Conservation (phyloP, 2,113 vertebrate genomes). For the Paramisgurnus dabryanus region DNA sequence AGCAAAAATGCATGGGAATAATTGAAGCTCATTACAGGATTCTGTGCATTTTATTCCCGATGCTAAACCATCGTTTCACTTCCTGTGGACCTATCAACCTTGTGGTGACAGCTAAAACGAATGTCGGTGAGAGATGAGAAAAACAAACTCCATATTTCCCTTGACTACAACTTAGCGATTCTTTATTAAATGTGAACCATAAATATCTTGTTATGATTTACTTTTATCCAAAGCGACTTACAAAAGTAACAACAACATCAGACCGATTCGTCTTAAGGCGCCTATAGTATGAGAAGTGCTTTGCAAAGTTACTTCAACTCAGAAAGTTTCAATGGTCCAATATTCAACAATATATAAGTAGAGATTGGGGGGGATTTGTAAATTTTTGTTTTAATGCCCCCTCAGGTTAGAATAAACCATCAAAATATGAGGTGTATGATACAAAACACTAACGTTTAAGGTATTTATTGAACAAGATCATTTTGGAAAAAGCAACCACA, state of each 20-base stretch:
- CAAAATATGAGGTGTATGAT: too few relatives aligned
- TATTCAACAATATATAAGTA: too few relatives aligned
- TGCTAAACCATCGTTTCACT: not conserved
- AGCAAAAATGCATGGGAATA: conserved; percentile 29
- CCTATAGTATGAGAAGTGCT: too few relatives aligned
- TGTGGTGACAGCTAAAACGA: not conserved
- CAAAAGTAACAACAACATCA: too few relatives aligned
- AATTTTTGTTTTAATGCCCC: not conserved
- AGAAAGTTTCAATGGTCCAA: too few relatives aligned
- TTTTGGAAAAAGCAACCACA: too few relatives aligned
- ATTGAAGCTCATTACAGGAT: conserved; percentile 52
- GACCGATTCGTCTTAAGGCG: too few relatives aligned
- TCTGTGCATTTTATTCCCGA: conserved; percentile 4
- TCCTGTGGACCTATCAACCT: conserved; percentile 26
- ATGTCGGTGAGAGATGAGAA: conserved; percentile 18
- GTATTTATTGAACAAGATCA: too few relatives aligned
- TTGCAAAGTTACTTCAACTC: too few relatives aligned
- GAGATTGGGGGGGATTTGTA: not conserved
- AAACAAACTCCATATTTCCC: conserved; percentile 47
- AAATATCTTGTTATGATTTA: not conserved
- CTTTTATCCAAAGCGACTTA: too few relatives aligned
- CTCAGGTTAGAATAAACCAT: too few relatives aligned
- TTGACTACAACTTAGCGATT: conserved; percentile 49
- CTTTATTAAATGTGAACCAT: conserved; percentile 18
- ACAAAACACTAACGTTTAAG: too few relatives aligned